A percentile compares a stretch with the other conserved stretches of the same genome.
Evolutionary conservation across 1,140 invertebrate genomes (phyloP).

Genomic region (Adelges cooleyi): DNA sequence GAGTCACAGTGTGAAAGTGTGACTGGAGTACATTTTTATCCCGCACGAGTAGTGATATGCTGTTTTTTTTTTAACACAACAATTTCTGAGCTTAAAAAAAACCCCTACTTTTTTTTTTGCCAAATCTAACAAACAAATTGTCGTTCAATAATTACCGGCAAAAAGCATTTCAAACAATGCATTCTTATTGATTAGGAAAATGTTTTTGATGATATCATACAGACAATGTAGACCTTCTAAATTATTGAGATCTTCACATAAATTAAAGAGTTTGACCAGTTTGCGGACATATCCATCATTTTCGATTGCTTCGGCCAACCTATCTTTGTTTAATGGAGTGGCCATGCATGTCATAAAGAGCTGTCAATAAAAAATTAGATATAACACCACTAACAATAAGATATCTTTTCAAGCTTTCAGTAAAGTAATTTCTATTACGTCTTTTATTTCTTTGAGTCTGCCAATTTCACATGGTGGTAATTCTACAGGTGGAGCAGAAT

Average conservation of each 20-base stretch:
- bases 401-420: neutral
- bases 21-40: no score
- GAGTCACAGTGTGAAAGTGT: no score
- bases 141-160: conserved; percentile 44
- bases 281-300: conserved; percentile 92
- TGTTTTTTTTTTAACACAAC: no score
- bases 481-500: conserved; percentile 79
- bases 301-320: conserved; percentile 86
- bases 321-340: conserved; percentile 82
- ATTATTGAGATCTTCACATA: conserved; percentile 94
- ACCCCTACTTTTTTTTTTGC: neutral
- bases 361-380: conserved; percentile 32
- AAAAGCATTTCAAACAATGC: conserved; percentile 97
- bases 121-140: neutral
- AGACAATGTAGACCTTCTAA: conserved; percentile 88
- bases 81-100: no score
- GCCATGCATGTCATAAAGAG: conserved; percentile 66
- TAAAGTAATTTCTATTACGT: conserved; percentile 40
- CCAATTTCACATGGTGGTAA: conserved; percentile 87
- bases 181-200: conserved; percentile 97
- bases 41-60: no score
- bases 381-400: conserved; percentile 31
- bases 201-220: conserved; percentile 97
- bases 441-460: conserved; percentile 87
- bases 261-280: conserved; percentile 86